phyloP scores from a whole-genome alignment of 2,888 invertebrate species.

The Polylopha cassiicola region DNA sequence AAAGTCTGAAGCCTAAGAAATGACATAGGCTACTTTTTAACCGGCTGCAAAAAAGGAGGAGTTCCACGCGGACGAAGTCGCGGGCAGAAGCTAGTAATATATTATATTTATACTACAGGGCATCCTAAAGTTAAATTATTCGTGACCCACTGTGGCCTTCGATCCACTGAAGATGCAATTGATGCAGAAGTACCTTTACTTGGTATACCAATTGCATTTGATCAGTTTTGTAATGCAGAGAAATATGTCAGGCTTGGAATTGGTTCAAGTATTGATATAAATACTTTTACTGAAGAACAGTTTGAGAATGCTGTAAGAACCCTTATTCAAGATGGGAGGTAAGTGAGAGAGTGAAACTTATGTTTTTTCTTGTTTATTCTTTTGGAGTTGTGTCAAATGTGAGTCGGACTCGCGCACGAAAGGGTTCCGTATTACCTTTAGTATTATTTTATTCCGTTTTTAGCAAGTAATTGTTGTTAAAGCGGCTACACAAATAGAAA shows the following conservation, averaged over 20 bases:
- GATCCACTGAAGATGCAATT: constrained; percentile 66
- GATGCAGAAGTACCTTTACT: constrained; percentile 56
- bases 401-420: no score
- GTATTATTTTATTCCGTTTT: no score
- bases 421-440: background rate
- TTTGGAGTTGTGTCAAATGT: background rate
- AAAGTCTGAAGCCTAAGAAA: no score
- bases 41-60: no score
- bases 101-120: constrained; percentile 29
- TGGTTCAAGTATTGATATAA: constrained; percentile 39
- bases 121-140: constrained; percentile 69
- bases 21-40: no score
- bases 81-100: background rate
- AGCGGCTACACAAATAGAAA: no score
- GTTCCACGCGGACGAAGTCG: no score
- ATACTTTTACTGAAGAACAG: constrained; percentile 35
- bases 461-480: no score
- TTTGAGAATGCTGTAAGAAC: constrained; percentile 37
- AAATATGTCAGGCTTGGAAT: constrained; percentile 41
- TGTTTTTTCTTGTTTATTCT: background rate
- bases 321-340: constrained; percentile 41
- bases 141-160: constrained; percentile 67
- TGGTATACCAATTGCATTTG: constrained; percentile 58
- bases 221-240: constrained; percentile 60
- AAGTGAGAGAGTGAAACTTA: constrained; percentile 1